These are phyloP conservation scores for Lasioglossum villosulum DNA, from an alignment of 2,888 invertebrate genomes.

Conservation along the genomic window DNA sequence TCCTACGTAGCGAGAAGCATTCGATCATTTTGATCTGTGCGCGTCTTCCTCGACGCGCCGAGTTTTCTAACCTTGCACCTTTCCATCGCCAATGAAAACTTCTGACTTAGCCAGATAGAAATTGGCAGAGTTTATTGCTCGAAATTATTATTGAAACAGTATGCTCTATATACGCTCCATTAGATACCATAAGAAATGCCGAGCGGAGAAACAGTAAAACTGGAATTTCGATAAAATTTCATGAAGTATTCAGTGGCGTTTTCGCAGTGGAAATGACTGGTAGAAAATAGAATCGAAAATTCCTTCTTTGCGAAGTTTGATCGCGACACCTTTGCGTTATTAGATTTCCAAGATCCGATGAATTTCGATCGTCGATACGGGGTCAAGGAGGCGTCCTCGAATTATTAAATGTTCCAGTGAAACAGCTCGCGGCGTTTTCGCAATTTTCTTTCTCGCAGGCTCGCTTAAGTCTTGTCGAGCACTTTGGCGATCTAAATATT, in stretches of 20 bases:
- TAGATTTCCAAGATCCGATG: neutral
- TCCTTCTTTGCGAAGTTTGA: neutral
- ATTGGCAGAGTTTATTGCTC: neutral
- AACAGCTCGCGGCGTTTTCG: neutral
- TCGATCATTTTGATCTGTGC: neutral
- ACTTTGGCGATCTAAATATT: slow-evolving; percentile 40
- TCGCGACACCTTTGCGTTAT: neutral
- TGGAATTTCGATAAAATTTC: neutral
- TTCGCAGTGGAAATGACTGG: neutral
- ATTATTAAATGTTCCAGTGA: slow-evolving; percentile 57
- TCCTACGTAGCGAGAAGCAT: neutral
- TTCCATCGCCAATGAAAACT: neutral
- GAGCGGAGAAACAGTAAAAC: slow-evolving; percentile 1
- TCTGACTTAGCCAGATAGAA: neutral
- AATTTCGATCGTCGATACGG: neutral
- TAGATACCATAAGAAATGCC: too few relatives aligned
- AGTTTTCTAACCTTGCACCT: neutral
- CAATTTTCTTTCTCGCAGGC: neutral
- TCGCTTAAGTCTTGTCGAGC: neutral
- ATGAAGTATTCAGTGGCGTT: neutral
- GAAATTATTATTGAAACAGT: neutral
- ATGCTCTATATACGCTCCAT: neutral
- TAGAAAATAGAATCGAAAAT: neutral
- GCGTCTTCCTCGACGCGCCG: neutral
- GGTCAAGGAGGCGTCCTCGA: slow-evolving; percentile 8